Conservation (phyloP, 2,797 vertebrate genomes). For the Meda fulgida region DNA sequence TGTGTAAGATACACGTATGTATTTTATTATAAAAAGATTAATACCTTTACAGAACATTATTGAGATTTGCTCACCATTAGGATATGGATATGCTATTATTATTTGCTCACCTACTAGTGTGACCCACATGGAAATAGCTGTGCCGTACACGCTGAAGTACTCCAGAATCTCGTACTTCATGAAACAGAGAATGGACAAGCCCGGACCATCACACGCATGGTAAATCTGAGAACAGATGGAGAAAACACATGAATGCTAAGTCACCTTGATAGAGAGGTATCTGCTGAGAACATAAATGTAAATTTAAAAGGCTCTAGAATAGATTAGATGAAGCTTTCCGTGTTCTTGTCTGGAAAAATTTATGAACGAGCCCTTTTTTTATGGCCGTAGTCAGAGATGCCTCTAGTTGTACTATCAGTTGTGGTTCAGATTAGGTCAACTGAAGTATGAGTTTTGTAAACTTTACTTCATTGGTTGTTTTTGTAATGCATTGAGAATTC, state of each 20-base stretch:
- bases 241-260: constrained; percentile 14
- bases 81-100: constrained; percentile 5
- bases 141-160: constrained; percentile 93
- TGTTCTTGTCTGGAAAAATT: not conserved
- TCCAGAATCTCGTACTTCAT: constrained; percentile 92
- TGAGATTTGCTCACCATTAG: not conserved
- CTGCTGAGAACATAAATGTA: not conserved
- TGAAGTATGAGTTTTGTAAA: not conserved
- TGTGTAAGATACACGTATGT: too few relatives aligned
- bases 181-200: constrained; percentile 90
- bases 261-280: not conserved
- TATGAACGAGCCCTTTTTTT: not conserved
- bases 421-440: not conserved
- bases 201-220: constrained; percentile 89
- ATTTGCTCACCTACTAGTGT: constrained; percentile 86
- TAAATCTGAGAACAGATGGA: constrained; percentile 77
- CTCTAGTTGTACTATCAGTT: not conserved
- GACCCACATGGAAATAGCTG: constrained; percentile 96
- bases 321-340: not conserved
- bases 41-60: not conserved
- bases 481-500: not conserved
- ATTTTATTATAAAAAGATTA: not conserved
- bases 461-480: not conserved
- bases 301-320: constrained; percentile 9
- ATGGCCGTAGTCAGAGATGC: not conserved